These are phyloP conservation scores for Ptyas mucosa DNA, from an alignment of 2,113 vertebrate species.

Conservation along the genomic window DNA sequence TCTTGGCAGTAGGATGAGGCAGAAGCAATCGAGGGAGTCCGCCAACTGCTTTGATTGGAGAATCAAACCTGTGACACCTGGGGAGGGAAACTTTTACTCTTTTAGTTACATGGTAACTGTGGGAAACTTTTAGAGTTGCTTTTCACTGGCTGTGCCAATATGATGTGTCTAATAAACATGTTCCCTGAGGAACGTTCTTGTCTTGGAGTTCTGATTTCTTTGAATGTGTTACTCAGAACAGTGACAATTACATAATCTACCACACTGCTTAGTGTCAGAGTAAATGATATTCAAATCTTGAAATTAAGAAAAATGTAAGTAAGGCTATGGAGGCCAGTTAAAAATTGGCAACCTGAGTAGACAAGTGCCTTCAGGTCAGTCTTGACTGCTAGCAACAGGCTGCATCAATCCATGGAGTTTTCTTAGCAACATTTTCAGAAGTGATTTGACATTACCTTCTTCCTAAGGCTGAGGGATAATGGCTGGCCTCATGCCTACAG, in stretches of 20 bases:
- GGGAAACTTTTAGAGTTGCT: no score
- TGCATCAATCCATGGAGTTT: not conserved
- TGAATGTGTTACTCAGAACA: no score
- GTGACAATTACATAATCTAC: not conserved
- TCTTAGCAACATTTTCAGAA: not conserved
- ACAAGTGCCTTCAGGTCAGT: not conserved
- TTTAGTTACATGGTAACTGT: no score
- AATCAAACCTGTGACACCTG: no score
- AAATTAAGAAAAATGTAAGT: not conserved
- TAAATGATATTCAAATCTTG: not conserved
- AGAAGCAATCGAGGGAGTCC: no score
- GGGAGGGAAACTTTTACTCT: no score
- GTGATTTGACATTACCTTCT: not conserved
- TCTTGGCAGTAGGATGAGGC: no score
- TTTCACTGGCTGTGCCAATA: no score
- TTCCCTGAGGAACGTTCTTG: no score
- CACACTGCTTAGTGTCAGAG: not conserved
- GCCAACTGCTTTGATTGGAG: no score
- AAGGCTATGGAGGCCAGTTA: not conserved
- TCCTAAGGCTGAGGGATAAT: not conserved
- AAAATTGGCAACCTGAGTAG: not conserved
- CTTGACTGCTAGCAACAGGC: not conserved
- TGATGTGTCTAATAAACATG: no score
- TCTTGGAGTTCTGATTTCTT: no score
- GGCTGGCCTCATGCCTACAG: not conserved